Evolutionary conservation across 2,113 vertebrate species (phyloP).

Genomic region (Melanerpes aurifrons): DNA sequence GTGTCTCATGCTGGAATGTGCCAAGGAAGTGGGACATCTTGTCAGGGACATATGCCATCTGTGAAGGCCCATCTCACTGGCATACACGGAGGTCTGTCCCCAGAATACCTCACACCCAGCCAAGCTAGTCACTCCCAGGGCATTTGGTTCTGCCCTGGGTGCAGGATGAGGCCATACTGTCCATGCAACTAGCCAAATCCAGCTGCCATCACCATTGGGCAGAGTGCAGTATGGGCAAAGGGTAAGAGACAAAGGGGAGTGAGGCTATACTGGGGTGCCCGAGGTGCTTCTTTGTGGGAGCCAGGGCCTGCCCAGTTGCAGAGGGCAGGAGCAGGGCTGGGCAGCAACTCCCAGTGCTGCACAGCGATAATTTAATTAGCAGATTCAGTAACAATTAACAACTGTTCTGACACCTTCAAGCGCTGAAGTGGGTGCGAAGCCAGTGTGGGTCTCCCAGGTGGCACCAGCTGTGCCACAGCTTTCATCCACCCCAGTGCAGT

Average conservation of each 20-base stretch:
- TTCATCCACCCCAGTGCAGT: rapidly evolving
- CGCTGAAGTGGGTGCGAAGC: constrained; percentile 52
- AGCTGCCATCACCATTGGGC: not conserved
- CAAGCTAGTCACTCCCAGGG: not conserved
- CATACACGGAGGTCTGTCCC: no score
- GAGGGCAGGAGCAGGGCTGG: not conserved
- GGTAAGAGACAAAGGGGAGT: rapidly evolving
- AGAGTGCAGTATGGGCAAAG: not conserved
- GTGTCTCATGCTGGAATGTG: not conserved
- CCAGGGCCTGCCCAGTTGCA: not conserved
- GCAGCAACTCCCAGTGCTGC: constrained; percentile 1
- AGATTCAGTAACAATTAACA: constrained; percentile 77
- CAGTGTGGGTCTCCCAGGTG: not conserved
- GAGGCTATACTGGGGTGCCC: rapidly evolving
- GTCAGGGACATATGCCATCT: rapidly evolving
- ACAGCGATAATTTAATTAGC: constrained; percentile 76
- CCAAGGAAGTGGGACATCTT: rapidly evolving
- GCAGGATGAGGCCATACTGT: rapidly evolving
- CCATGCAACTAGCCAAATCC: not conserved
- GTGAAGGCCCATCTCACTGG: not conserved
- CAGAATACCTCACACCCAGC: not conserved
- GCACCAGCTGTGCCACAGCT: not conserved
- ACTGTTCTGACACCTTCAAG: constrained; percentile 71
- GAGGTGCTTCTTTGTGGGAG: not conserved
- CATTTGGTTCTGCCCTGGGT: not conserved